Evolutionary conservation across 2,113 vertebrate genomes (phyloP).

Genomic region (Salvelinus namaycush): DNA sequence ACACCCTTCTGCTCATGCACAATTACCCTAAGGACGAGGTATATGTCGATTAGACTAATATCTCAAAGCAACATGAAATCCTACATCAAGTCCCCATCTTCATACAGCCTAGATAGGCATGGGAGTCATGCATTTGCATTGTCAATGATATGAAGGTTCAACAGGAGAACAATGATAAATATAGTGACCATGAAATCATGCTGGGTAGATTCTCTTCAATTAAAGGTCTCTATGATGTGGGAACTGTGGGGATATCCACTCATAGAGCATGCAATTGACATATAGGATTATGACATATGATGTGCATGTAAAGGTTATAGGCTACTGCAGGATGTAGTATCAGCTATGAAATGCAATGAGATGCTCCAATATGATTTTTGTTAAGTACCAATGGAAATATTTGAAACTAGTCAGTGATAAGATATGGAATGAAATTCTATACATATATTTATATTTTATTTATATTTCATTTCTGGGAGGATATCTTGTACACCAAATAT

Average conservation of each 20-base stretch:
- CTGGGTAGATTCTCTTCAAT: constrained; percentile 31
- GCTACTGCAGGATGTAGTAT: not conserved
- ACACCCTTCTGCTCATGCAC: constrained; percentile 54
- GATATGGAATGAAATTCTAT: constrained; percentile 59
- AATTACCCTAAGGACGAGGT: constrained; percentile 49
- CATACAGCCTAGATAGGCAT: constrained; percentile 39
- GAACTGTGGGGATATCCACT: constrained; percentile 30
- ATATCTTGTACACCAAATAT: constrained; percentile 99
- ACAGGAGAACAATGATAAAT: constrained; percentile 31
- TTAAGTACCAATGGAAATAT: constrained; percentile 25
- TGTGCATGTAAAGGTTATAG: not conserved
- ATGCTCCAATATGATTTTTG: constrained; percentile 2
- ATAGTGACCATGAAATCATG: constrained; percentile 9
- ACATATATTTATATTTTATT: constrained; percentile 85
- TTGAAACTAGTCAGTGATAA: constrained; percentile 42
- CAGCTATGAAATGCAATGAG: constrained; percentile 5
- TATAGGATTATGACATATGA: constrained; percentile 14
- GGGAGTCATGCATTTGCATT: too few relatives aligned
- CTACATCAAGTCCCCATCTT: constrained; percentile 9
- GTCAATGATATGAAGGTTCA: constrained; percentile 26
- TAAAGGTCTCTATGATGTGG: constrained; percentile 35
- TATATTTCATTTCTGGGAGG: constrained; percentile 92
- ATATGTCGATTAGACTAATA: too few relatives aligned
- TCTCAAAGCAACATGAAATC: too few relatives aligned
- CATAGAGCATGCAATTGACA: constrained; percentile 34